These are phyloP conservation scores for Saccostrea echinata DNA, from an alignment of 1,140 invertebrate species.

Conservation along the genomic window DNA sequence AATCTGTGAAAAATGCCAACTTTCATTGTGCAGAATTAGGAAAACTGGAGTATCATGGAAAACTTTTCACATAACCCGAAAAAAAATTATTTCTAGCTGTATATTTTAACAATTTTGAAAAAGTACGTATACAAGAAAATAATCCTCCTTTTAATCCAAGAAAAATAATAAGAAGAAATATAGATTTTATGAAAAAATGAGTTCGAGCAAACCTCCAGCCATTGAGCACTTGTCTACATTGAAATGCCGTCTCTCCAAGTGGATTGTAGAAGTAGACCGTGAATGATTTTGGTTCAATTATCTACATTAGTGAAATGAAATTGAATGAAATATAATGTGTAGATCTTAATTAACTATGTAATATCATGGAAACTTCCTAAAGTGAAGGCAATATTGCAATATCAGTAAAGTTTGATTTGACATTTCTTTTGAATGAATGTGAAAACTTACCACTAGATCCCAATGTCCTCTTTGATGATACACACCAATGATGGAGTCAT, in stretches of 20 bases:
- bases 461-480: slow-evolving; percentile 20
- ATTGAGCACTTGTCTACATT: slow-evolving; percentile 21
- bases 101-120: not conserved
- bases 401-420: not conserved
- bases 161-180: not conserved
- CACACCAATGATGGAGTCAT: slow-evolving; percentile 23
- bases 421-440: not conserved
- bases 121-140: too few species aligned
- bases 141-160: not conserved
- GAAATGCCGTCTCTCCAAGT: not conserved
- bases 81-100: not conserved
- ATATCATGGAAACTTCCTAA: not conserved
- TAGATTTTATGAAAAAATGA: not conserved
- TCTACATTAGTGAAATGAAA: not conserved
- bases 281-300: slow-evolving; percentile 14
- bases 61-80: not conserved
- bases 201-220: not conserved
- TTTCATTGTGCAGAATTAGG: not conserved
- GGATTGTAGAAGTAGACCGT: slow-evolving; percentile 14
- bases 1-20: not conserved
- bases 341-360: too few species aligned
- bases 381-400: not conserved
- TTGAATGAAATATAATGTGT: not conserved
- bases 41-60: not conserved
- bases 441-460: slow-evolving; percentile 23